These are phyloP conservation scores for Deladenus siricidicola DNA, from an alignment of 2,888 invertebrate genomes.

Conservation along the genomic window DNA sequence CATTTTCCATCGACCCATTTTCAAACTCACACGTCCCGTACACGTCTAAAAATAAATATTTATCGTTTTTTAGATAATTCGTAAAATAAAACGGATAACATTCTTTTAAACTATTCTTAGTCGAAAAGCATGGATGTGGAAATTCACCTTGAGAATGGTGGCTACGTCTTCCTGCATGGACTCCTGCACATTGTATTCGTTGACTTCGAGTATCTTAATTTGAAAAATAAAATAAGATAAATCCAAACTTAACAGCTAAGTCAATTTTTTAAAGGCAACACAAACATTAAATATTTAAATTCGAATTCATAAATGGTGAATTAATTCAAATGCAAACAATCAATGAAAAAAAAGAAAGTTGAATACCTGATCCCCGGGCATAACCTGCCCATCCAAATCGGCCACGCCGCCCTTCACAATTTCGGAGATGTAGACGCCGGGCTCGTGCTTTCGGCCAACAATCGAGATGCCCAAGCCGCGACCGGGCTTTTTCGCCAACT, in stretches of 20 bases:
- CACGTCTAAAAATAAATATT: slow-evolving; percentile 32
- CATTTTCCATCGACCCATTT: slow-evolving; percentile 52
- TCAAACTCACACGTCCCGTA: slow-evolving; percentile 48
- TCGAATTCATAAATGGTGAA: too few species aligned
- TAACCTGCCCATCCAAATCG: slow-evolving; percentile 73
- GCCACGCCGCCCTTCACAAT: slow-evolving; percentile 84
- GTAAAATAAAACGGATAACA: neutral
- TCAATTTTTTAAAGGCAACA: too few species aligned
- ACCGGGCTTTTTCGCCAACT: slow-evolving; percentile 54
- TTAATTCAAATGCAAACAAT: too few species aligned
- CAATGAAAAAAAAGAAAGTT: too few species aligned
- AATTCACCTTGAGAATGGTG: slow-evolving; percentile 68
- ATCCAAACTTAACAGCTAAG: too few species aligned
- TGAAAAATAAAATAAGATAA: too few species aligned
- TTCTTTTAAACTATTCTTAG: too few species aligned
- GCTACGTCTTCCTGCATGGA: slow-evolving; percentile 72
- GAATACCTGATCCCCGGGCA: slow-evolving; percentile 79
- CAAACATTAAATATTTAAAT: too few species aligned
- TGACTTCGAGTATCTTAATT: slow-evolving; percentile 67
- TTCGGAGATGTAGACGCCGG: slow-evolving; percentile 81
- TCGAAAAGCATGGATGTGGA: too few species aligned
- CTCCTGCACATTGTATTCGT: slow-evolving; percentile 67
- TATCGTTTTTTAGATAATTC: neutral
- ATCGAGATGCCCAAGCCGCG: slow-evolving; percentile 17
- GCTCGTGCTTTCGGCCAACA: slow-evolving; percentile 64